Evolutionary conservation across 1,140 invertebrate species (phyloP), one percentile per base, ranked within the genome.

Genomic region (Plectus sambesii): DNA sequence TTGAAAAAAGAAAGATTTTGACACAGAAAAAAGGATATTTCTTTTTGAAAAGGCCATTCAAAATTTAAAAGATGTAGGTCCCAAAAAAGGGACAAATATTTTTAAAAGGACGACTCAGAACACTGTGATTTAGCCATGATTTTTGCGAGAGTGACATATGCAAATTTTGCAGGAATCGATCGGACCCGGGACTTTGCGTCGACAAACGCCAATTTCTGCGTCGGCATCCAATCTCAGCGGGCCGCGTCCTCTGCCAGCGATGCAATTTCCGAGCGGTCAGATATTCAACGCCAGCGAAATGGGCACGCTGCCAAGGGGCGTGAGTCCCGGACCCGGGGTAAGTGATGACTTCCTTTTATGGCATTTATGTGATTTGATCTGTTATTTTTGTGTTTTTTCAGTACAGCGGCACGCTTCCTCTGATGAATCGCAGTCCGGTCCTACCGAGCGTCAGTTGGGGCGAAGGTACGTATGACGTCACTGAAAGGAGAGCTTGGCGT

Each of bases 281-380:
- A 61, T 60, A 25, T 66, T 68, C 42, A 66, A 68, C 45, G 61
- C 63, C 0, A 52, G 56, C 15, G 64, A 67, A 41, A 63, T 67
- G 41, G 64, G 64, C 20, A 67, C 64, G 3, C 42, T 67, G 46
- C 56, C 59, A 9, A 29, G 59, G 1, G 59, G 59, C n/a, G 52
- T 62, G 55, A 60, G 56, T 20, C 59, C 59, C 6, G 59, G 59
- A 5, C 59, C 59, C 24, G 59, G 56, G n/a, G n/a, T n/a, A n/a
- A n/a, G n/a, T n/a, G n/a, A n/a, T n/a, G n/a, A n/a, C n/a, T n/a
- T n/a, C n/a, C n/a, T n/a, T n/a, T n/a, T n/a, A n/a, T n/a, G n/a
- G n/a, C n/a, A n/a, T n/a, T n/a, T n/a, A n/a, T 33, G 19, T 41
- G 9, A 9, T 41, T 41, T 41, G 17, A 9, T 9, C 9, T 41